A percentile compares a stretch with the other conserved stretches of the same genome.
Conservation (phyloP, 2,113 vertebrate species). For the human (Homo sapiens) region DNA sequence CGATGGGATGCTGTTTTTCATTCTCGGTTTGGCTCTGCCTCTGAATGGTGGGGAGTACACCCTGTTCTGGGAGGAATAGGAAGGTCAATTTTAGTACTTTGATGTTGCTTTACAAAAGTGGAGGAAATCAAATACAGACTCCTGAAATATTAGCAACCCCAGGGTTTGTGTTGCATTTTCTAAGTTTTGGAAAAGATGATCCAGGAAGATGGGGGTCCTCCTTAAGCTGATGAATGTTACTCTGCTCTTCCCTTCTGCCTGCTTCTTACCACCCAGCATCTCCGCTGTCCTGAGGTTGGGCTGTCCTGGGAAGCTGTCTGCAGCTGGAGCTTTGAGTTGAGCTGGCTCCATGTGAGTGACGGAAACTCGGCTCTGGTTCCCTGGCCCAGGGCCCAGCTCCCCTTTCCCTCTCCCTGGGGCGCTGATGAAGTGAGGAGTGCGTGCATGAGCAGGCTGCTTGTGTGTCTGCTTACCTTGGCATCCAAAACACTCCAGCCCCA, state of each 20-base stretch:
- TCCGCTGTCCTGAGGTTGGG: not conserved
- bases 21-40: not conserved
- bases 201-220: not conserved
- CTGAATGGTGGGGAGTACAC: not conserved
- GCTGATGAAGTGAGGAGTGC: not conserved
- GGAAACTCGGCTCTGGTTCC: not conserved
- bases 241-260: not conserved
- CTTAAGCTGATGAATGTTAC: not conserved
- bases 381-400: not conserved
- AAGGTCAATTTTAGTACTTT: conserved; percentile 14
- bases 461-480: conserved; percentile 10
- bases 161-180: not conserved
- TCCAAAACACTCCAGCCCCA: accelerated
- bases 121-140: conserved; percentile 52
- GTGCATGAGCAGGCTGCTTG: not conserved
- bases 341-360: accelerated
- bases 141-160: not conserved
- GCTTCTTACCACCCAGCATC: not conserved
- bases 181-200: conserved; percentile 27
- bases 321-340: not conserved
- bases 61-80: not conserved
- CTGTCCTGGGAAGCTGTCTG: not conserved
- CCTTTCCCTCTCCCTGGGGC: not conserved
- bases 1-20: not conserved
- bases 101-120: not conserved